A percentile compares a stretch with the other conserved stretches of the same genome.
phyloP scores from a whole-genome alignment of 2,113 vertebrate genomes.

The Zosterops hypoxanthus region DNA sequence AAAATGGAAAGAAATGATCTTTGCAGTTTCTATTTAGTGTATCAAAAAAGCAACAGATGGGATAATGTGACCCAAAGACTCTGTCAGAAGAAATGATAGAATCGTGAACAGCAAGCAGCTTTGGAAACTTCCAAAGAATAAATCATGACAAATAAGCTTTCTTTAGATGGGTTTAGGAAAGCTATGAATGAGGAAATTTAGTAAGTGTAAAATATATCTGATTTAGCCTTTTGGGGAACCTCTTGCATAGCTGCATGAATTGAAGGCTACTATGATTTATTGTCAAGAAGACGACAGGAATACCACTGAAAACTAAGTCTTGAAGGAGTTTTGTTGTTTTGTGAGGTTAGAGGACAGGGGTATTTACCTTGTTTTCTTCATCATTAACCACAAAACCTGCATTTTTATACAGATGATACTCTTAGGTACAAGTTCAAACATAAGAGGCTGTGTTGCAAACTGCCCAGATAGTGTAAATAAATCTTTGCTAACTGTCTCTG shows the following conservation, averaged over 20 bases:
- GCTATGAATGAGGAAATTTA: slow-evolving; percentile 24
- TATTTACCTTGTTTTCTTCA: background rate
- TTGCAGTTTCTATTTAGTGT: slow-evolving; percentile 14
- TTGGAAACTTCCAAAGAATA: slow-evolving; percentile 43
- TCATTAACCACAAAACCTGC: background rate
- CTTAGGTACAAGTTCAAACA: background rate
- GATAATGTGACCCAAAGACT: slow-evolving; percentile 36
- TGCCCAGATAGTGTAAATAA: background rate
- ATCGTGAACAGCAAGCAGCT: slow-evolving; percentile 45
- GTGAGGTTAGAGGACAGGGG: too few species aligned
- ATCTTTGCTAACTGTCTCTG: background rate
- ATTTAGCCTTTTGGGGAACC: background rate
- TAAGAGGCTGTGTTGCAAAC: background rate
- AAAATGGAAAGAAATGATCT: slow-evolving; percentile 50
- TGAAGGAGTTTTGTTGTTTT: background rate
- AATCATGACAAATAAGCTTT: slow-evolving; percentile 29
- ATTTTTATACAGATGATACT: background rate
- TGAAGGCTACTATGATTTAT: background rate
- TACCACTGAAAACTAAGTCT: background rate
- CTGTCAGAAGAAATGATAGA: slow-evolving; percentile 48
- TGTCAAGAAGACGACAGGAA: background rate
- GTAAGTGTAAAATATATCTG: background rate
- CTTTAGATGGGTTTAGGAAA: slow-evolving; percentile 4
- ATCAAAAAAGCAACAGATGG: slow-evolving; percentile 57
- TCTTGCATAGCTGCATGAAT: background rate